Base-by-base conservation (phyloP, 2,797 vertebrate genomes). In the Argya squamiceps region DNA sequence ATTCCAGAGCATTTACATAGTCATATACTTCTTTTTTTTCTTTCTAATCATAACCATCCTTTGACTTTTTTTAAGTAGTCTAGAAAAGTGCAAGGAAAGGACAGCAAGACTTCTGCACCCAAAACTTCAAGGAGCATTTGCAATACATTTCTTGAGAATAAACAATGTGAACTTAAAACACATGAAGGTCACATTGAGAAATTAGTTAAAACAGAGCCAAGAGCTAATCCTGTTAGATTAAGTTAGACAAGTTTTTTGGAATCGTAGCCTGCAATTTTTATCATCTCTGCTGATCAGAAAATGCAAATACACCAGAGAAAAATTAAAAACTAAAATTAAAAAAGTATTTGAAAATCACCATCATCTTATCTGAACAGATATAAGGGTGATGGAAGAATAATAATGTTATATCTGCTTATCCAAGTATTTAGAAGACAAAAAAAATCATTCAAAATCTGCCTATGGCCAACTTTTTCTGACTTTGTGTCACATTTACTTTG, bases 1-100 rank as follows among this genome's bases (percentile, higher is more conserved):
- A 92, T 92, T 95, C 80, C 92, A 92, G 79, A 89, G 89, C 73
- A 96, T 96, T 89, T 92, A 79, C 67, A 93, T 52, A 89, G 80
- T 81, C 81, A 74, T 71, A 86, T 8, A 12, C 65, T 84, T 95
- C 73, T 69, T 95, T 81, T 69, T 74, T 75, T 86, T 56, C 55
- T 86, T 92, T 89, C 65, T 78, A 91, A 93, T 85, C 85, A 77
- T 46, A 84, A 93, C 49, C 59, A 83, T 84, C 37, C 89, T 91
- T 92, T 92, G 75, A 93, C 75, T 93, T 84, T 37, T 59, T 92
- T 94, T 43, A 81, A 80, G 91, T 69, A 55, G 70, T 44, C 50
- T 82, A 68, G 77, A 47, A 73, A 87, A 89, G 92, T 75, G 92
- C 49, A 69, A 87, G 49, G 60, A 89, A 83, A 89, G 56, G 55